Conservation (phyloP, 2,797 vertebrate genomes). For the Pseudopleuronectes americanus region DNA sequence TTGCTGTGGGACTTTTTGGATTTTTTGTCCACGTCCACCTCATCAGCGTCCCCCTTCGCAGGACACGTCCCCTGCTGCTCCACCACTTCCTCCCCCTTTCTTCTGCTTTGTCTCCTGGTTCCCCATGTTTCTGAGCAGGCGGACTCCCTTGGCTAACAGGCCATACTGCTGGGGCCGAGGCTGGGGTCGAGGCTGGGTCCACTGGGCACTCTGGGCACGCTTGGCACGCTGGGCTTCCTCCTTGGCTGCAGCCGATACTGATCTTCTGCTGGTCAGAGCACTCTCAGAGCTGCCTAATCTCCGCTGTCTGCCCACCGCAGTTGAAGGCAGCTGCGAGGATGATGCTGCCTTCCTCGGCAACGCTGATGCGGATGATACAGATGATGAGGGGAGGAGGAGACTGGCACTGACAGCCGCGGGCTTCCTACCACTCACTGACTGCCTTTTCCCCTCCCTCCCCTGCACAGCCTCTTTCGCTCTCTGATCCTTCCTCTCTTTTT, state of each 20-base stretch:
- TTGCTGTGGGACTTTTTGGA: conserved; percentile 86
- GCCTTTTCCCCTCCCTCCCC: conserved; percentile 56
- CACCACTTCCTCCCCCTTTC: conserved; percentile 83
- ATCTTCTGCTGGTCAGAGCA: conserved; percentile 50
- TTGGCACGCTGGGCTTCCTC: conserved; percentile 50
- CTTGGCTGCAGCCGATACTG: conserved; percentile 30
- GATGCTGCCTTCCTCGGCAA: conserved; percentile 71
- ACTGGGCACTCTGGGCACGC: conserved; percentile 14
- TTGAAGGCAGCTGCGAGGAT: conserved; percentile 76
- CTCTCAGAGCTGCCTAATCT: conserved; percentile 57
- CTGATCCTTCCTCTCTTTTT: conserved; percentile 78
- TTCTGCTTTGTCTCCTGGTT: conserved; percentile 95
- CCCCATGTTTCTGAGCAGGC: conserved; percentile 88
- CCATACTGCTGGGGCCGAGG: conserved; percentile 83
- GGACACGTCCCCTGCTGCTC: conserved; percentile 78
- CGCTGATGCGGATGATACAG: conserved; percentile 65
- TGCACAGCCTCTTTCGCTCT: conserved; percentile 61
- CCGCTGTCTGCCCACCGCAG: conserved; percentile 59
- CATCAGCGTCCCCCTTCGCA: conserved; percentile 79
- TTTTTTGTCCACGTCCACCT: conserved; percentile 87
- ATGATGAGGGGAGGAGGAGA: conserved; percentile 77
- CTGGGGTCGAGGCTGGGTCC: conserved; percentile 39
- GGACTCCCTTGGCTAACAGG: conserved; percentile 83
- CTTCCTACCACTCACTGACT: conserved; percentile 67
- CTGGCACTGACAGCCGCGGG: conserved; percentile 77